Evolutionary conservation across 2,797 vertebrate species (phyloP).

Genomic region (Pseudocheirus occidentalis): DNA sequence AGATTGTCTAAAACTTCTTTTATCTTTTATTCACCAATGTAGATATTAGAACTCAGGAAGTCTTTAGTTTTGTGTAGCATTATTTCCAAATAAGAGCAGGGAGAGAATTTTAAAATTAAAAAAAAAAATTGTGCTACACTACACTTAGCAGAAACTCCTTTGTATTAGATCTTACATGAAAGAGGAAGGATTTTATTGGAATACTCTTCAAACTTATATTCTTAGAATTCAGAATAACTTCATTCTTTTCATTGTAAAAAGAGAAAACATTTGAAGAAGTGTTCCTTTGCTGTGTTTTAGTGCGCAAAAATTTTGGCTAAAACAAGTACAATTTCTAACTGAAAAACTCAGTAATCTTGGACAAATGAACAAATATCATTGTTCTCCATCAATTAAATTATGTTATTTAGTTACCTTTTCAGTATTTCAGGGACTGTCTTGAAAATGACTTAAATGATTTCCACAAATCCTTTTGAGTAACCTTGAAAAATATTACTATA

Average conservation of each 20-base stretch:
- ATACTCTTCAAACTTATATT: background rate
- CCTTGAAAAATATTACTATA: background rate
- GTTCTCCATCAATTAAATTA: conserved; percentile 47
- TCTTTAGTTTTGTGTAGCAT: background rate
- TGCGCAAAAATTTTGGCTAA: background rate
- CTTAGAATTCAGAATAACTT: conserved; percentile 45
- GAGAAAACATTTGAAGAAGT: conserved; percentile 36
- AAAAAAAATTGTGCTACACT: background rate
- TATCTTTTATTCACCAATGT: background rate
- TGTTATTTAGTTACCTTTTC: conserved; percentile 18
- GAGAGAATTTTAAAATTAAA: background rate
- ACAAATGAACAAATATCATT: conserved; percentile 36
- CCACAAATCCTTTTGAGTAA: conserved; percentile 7
- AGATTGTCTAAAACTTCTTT: background rate
- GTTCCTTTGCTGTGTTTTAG: conserved; percentile 31
- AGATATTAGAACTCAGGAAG: background rate
- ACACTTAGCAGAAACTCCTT: background rate
- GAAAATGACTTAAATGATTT: conserved; percentile 46
- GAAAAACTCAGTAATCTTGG: conserved; percentile 20
- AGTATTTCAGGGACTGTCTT: conserved; percentile 31
- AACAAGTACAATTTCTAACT: background rate
- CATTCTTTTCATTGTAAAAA: conserved; percentile 34
- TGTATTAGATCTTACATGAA: background rate
- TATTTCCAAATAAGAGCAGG: background rate
- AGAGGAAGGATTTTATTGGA: background rate